Base-by-base conservation (phyloP, 2,113 vertebrate genomes). In the Phocoena sinus region DNA sequence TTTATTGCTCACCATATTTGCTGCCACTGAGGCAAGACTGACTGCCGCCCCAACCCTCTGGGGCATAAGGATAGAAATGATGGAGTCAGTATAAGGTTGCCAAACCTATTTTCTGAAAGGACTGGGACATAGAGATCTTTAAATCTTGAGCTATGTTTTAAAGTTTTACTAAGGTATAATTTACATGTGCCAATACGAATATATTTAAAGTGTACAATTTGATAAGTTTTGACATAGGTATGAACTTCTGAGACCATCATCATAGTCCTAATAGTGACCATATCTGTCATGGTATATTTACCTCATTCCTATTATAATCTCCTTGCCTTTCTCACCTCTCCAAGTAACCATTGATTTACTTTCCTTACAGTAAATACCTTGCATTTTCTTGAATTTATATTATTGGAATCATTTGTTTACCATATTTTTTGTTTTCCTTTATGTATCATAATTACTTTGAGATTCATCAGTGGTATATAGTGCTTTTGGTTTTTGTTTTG, bases 181-280 rank as follows among this genome's bases (percentile, higher is more conserved):
- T 36, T 68, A 47, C 31, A 70, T 70, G 25, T 41, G 47, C 14
- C 67, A 56, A 65, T 23, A 20, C 3, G 13, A 33, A n/a, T 33
- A 20, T 31, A 73, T 60, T 73, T 73, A 92, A 92, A 83, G 41
- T 89, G 33, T 73, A 74, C 81, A 73, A 10, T 71, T 73, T 88
- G 53, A n/a, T 70, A 44, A 58, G 38, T 85, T 79, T 79, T 93
- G n/a, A 76, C n/a, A 25, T 53, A 58, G 53, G 41, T 12, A 36
- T 84, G n/a, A 65, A 38, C 26, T 7, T 38, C 12, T 63, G 33
- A 85, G 47, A 41, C 44, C 25, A 67, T 38, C 44, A 53, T 77
- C 15, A 3, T 33, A n/a, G n/a, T 25, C 25, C 26, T 76, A 13
- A 74, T 33, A 84, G 26, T 62, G 36, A 62, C 36, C 38, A 20